Conservation (phyloP, 2,888 invertebrate genomes). For the Phrixothrix hirtus region DNA sequence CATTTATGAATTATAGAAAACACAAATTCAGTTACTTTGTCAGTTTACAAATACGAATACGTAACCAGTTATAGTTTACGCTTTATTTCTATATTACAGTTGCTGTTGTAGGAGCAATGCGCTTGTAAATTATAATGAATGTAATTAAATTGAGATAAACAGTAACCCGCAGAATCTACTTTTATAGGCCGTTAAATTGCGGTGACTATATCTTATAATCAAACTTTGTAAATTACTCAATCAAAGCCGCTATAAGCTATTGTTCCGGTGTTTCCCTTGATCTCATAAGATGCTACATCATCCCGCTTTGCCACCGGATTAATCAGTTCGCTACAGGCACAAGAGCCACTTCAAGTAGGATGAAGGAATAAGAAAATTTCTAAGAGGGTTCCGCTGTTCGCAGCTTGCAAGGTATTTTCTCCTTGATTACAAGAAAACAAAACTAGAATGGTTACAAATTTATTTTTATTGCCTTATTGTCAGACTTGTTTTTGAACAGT, state of each 20-base stretch:
- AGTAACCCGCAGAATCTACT: no score
- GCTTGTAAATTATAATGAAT: no score
- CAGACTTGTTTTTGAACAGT: no score
- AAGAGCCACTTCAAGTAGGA: slow-evolving; percentile 24
- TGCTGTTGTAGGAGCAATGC: no score
- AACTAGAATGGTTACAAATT: slow-evolving; percentile 3
- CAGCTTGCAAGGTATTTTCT: slow-evolving; percentile 17
- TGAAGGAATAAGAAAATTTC: slow-evolving; percentile 29
- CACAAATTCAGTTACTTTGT: no score
- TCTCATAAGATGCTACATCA: slow-evolving; percentile 27
- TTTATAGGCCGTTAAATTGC: slow-evolving; percentile 10
- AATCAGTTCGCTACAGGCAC: slow-evolving; percentile 22
- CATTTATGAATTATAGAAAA: no score
- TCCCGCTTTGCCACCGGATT: slow-evolving; percentile 22
- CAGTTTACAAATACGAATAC: no score
- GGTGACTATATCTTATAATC: slow-evolving; percentile 14
- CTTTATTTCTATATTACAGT: no score
- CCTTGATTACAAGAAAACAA: slow-evolving; percentile 16
- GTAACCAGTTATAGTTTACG: no score
- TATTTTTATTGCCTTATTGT: no score
- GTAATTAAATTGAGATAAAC: no score
- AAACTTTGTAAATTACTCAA: slow-evolving; percentile 26
- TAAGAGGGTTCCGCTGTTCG: slow-evolving; percentile 25
- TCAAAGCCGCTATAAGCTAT: slow-evolving; percentile 27
- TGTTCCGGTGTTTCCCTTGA: slow-evolving; percentile 27